Base-by-base conservation (phyloP, 2,797 vertebrate species). In the Gymnodraco acuticeps region DNA sequence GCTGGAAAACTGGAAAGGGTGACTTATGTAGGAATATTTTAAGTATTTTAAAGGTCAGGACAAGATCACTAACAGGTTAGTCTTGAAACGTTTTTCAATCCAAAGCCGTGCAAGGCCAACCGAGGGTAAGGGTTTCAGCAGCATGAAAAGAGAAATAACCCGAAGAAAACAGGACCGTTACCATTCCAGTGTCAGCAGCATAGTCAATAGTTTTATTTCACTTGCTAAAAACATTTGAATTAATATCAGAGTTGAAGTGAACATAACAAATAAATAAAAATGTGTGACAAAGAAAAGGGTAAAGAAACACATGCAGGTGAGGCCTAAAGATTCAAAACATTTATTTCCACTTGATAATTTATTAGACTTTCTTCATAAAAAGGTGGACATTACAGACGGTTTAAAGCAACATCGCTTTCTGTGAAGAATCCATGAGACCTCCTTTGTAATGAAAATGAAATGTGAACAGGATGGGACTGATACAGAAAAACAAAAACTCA, bases 281-380 rank as follows among this genome's bases (percentile, higher is more conserved):
- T 27, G 63, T 73, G 89, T 88, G 84, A 87, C 84, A 90, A 90
- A 92, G 42, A 73, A 90, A 92, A 90, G 80, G 59, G 83, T 77
- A 93, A 93, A 86, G 87, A 87, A 94, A 94, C 81, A 92, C 93
- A 95, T 95, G 94, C 93, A 94, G 92, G 90, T 94, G 89, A 93
- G 61, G 87, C 88, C 93, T 94, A 94, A 91, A 92, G 89, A 92
- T 93, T 91, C 82, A 87, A 93, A 91, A 92, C 92, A 93, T 94
- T 94, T 94, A 94, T 94, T 95, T 93, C 78, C 90, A 93, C 80
- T 93, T 93, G 78, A 94, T 94, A 94, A 95, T 95, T 95, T 96
- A 96, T 95, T 95, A 84, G 89, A 92, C 86, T 88, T 92, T 90
- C 88, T 93, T 91, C 88, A 92, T 93, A 93, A 93, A 94, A 94